Evolutionary conservation across 2,888 invertebrate species (phyloP).

Genomic region (Thecocarcelia acutangulata): DNA sequence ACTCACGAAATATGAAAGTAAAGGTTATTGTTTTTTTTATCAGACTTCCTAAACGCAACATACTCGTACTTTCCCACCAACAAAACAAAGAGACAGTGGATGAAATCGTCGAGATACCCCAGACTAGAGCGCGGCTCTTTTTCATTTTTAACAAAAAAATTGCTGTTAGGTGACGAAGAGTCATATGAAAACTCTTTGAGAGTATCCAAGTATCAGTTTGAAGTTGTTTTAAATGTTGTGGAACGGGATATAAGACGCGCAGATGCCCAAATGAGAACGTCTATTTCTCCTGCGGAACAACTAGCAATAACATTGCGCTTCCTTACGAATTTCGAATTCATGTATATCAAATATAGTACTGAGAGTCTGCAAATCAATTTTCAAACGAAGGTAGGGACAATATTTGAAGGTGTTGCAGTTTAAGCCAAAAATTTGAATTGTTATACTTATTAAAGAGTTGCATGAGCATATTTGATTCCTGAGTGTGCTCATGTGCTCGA

Average conservation of each 20-base stretch:
- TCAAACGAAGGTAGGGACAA: not conserved
- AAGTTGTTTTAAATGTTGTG: not conserved
- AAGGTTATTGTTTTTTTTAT: too few species aligned
- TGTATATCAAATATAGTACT: slow-evolving; percentile 2
- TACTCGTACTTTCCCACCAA: not conserved
- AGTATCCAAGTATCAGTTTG: slow-evolving; percentile 21
- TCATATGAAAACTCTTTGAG: slow-evolving; percentile 29
- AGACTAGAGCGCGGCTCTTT: slow-evolving; percentile 2
- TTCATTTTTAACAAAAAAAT: slow-evolving; percentile 10
- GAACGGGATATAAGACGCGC: not conserved
- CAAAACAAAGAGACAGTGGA: not conserved
- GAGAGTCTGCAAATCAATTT: not conserved
- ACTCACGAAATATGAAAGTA: too few species aligned
- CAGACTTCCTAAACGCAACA: not conserved
- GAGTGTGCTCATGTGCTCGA: too few species aligned
- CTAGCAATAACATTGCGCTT: slow-evolving; percentile 39
- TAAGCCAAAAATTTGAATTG: slow-evolving; percentile 8
- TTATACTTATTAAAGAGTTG: too few species aligned
- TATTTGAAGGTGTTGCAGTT: not conserved
- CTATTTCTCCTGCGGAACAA: slow-evolving; percentile 32
- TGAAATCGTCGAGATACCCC: not conserved
- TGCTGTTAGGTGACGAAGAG: slow-evolving; percentile 2
- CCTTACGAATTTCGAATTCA: slow-evolving; percentile 18
- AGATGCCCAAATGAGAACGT: too few species aligned
- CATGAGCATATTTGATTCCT: slow-evolving; percentile 39